Evolutionary conservation across 2,888 invertebrate species (phyloP), one percentile per base, ranked within the genome.

Genomic region (Helleia helle): DNA sequence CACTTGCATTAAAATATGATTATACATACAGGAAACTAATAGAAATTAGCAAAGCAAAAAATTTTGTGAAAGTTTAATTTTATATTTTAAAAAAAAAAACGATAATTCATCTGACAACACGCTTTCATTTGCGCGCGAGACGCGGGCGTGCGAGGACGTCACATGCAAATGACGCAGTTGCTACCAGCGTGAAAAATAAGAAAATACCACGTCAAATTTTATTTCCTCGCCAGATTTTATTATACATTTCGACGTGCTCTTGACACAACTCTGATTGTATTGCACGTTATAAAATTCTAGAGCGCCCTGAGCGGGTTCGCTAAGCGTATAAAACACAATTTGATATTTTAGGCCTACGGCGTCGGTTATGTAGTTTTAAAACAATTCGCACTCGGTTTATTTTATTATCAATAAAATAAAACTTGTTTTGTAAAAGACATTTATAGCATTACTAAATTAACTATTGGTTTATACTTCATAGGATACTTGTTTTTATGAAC

Each of bases 191-290:
- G 18, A 17, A 50, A 59, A 65, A 64, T 66, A 62, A 63, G 49
- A 12, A 34, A 60, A 69, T 64, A 61, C 58, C 56, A 64, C 64
- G 61, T 62, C 54, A 59, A 64, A 45, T 43, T 43, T 51, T 67
- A 70, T 69, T 70, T 62, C 63, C 61, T 51, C 59, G 43, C 55
- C 54, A 59, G 59, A 65, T 72, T 72, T 68, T 65, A 68, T 73
- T 67, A 69, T 68, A 59, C 58, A 57, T 56, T 62, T 56, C 63
- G 65, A 67, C 66, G 56, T 71, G 69, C 54, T 55, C 49, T 53
- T 65, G 75, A 76, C 71, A 61, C 55, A 47, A 45, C 51, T 50
- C 52, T 70, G 68, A 70, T 73, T 72, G 69, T 70, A 34, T 34
- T 34, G 22, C 34, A 22, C 34, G 34, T 22, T 34, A 34, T 22